Percentiles rank a stretch among this genome's conserved stretches.
Conservation (phyloP, 2,888 invertebrate species). For the Acanthosepion pharaonis region DNA sequence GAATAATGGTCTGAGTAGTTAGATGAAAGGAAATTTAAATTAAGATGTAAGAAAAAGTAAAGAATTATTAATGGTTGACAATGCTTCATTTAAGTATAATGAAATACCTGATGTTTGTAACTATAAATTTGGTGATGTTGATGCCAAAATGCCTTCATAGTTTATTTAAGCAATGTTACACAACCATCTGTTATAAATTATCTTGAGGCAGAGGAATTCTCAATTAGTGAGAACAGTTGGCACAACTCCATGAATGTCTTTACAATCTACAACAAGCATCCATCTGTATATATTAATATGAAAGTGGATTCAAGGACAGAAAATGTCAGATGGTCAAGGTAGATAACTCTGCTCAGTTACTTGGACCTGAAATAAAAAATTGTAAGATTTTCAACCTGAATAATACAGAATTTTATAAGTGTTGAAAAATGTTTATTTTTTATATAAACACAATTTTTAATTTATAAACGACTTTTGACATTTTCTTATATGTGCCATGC, state of each 20-base stretch:
- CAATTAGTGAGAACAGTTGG: neutral
- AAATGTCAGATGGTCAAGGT: neutral
- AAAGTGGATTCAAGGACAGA: neutral
- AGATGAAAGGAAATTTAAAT: too few relatives aligned
- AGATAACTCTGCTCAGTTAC: neutral
- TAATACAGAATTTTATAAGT: too few relatives aligned
- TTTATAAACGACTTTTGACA: too few relatives aligned
- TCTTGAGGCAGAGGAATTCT: neutral
- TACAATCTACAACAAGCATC: neutral
- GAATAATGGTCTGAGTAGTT: too few relatives aligned
- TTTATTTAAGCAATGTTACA: neutral
- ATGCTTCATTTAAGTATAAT: too few relatives aligned
- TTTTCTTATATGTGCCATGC: too few relatives aligned
- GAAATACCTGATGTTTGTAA: neutral
- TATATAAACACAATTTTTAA: too few relatives aligned
- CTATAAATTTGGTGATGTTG: neutral
- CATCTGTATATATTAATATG: neutral
- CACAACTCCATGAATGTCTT: neutral
- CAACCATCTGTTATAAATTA: neutral
- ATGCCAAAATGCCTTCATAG: neutral
- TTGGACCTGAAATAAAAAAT: neutral
- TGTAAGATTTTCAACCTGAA: too few relatives aligned
- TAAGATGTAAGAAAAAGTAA: too few relatives aligned
- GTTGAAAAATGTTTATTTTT: too few relatives aligned
- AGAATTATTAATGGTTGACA: too few relatives aligned